A percentile compares a stretch with the other conserved stretches of the same genome.
These are phyloP conservation scores for Ornithorhynchus anatinus DNA, from an alignment of 2,113 vertebrate species.

Conservation along the genomic window DNA sequence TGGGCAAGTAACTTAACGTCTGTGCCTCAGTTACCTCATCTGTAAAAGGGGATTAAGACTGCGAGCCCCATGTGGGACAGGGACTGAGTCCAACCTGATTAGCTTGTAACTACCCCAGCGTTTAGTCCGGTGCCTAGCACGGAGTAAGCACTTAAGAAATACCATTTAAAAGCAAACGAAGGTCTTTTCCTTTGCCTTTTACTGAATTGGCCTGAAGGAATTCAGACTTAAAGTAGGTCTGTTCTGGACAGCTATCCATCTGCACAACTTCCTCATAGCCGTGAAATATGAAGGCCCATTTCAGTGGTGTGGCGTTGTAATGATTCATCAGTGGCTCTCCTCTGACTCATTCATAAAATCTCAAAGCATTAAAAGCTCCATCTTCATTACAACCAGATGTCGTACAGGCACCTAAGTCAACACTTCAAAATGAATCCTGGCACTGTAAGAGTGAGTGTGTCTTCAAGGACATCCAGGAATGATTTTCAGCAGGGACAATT, in stretches of 20 bases:
- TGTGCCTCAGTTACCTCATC: no score
- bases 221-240: not conserved
- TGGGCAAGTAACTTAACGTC: no score
- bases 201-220: not conserved
- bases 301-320: not conserved
- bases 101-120: no score
- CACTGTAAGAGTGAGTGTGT: not conserved
- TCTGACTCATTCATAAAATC: constrained; percentile 29
- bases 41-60: no score
- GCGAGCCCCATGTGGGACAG: no score
- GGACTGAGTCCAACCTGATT: no score
- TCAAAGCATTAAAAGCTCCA: constrained; percentile 28
- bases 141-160: no score
- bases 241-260: constrained; percentile 8
- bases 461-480: constrained; percentile 22
- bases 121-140: no score
- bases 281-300: not conserved
- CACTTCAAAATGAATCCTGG: constrained; percentile 16
- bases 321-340: constrained; percentile 13
- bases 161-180: no score
- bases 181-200: not conserved
- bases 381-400: constrained; percentile 42
- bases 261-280: not conserved
- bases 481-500: not conserved
- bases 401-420: constrained; percentile 38